Evolutionary conservation across 2,797 vertebrate genomes (phyloP).

Genomic region (Coregonus suidteri): DNA sequence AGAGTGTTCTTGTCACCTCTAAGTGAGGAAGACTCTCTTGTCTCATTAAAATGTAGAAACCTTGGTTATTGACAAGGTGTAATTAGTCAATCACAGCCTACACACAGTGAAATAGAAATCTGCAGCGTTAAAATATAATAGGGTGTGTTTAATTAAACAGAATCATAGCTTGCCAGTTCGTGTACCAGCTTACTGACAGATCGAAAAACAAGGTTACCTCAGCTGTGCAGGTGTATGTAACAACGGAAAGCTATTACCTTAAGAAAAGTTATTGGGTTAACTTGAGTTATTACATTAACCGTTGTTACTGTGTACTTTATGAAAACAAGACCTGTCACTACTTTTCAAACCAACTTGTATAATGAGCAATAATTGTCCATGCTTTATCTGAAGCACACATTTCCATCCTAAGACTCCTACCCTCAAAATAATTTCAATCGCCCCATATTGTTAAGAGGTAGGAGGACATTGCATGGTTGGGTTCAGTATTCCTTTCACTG

Average conservation of each 20-base stretch:
- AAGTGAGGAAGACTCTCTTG: not conserved
- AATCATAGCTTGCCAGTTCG: no score
- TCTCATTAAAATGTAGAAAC: conserved; percentile 15
- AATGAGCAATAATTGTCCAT: no score
- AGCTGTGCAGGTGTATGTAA: no score
- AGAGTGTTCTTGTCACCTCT: conserved; percentile 6
- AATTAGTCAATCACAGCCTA: not conserved
- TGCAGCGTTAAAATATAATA: no score
- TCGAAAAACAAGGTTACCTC: no score
- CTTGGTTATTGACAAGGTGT: not conserved
- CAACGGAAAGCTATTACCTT: no score
- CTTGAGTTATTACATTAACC: no score
- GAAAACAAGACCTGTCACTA: not conserved
- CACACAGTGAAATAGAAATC: not conserved
- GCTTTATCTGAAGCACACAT: not conserved
- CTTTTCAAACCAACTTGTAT: not conserved
- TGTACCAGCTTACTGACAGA: no score
- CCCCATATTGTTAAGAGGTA: conserved; percentile 21
- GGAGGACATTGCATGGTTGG: conserved; percentile 4
- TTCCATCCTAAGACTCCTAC: not conserved
- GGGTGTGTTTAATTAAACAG: no score
- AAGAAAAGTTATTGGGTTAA: no score
- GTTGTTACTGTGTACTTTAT: no score
- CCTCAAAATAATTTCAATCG: no score
- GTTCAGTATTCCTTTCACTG: conserved; percentile 23